These are phyloP conservation scores for Drosophila sucinea DNA, from an alignment of 1,140 invertebrate species.

Conservation along the genomic window DNA sequence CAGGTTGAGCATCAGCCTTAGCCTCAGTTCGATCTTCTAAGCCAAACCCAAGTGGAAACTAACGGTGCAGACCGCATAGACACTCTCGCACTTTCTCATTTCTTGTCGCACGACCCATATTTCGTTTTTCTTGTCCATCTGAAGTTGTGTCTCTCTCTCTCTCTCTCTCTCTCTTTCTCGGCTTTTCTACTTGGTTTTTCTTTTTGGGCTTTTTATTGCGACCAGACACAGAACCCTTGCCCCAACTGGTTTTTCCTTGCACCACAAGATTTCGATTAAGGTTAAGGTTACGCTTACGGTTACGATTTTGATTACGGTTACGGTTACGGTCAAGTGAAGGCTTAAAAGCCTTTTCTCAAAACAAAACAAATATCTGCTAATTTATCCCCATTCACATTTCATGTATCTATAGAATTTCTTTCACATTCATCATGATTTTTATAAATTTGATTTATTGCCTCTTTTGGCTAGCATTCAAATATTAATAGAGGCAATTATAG, in stretches of 20 bases:
- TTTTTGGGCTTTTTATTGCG: slow-evolving; percentile 5
- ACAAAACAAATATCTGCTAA: background rate
- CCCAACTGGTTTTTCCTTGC: slow-evolving; percentile 41
- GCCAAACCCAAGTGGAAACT: slow-evolving; percentile 49
- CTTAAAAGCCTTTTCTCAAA: background rate
- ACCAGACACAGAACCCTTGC: slow-evolving; percentile 23
- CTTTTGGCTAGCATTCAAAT: background rate
- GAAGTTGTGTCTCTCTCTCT: slow-evolving; percentile 12
- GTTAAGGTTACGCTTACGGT: slow-evolving; percentile 40
- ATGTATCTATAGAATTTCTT: background rate
- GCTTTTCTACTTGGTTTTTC: background rate
- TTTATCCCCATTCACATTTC: background rate
- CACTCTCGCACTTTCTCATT: slow-evolving; percentile 65
- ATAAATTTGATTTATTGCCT: slow-evolving; percentile 2
- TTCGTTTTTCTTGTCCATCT: slow-evolving; percentile 52
- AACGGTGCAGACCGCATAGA: slow-evolving; percentile 45
- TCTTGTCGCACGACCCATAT: slow-evolving; percentile 70
- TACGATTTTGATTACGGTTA: slow-evolving; percentile 36
- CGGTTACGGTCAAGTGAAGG: slow-evolving; percentile 31
- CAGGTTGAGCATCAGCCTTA: slow-evolving; percentile 16
- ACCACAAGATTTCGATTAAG: slow-evolving; percentile 27
- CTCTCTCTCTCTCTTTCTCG: background rate
- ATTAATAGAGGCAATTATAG: background rate
- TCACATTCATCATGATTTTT: background rate
- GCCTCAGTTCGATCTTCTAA: slow-evolving; percentile 34